phyloP scores from a whole-genome alignment of 2,888 invertebrate species.

The Eupithecia vulgata region DNA sequence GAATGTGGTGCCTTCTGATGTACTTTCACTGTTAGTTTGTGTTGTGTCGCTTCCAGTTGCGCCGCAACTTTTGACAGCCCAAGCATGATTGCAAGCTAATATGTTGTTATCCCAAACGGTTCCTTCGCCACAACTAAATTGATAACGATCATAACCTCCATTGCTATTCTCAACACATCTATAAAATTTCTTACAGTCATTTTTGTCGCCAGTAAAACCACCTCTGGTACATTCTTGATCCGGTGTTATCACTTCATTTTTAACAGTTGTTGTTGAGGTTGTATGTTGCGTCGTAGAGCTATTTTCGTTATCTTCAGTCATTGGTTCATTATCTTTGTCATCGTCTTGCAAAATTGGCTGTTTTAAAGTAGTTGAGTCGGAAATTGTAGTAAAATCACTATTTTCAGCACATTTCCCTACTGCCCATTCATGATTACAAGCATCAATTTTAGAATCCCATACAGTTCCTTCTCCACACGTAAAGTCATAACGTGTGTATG shows the following conservation, averaged over 20 bases:
- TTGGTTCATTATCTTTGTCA: constrained; percentile 39
- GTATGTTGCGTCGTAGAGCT: constrained; percentile 26
- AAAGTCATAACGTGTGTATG: constrained; percentile 87
- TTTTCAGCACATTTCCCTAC: constrained; percentile 66
- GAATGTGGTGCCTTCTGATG: constrained; percentile 40
- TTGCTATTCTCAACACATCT: constrained; percentile 83
- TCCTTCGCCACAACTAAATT: constrained; percentile 82
- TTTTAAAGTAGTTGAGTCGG: constrained; percentile 30
- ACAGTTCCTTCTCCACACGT: constrained; percentile 90
- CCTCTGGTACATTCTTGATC: constrained; percentile 28
- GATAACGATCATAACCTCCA: constrained; percentile 73
- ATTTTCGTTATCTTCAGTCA: constrained; percentile 27
- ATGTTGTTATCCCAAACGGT: constrained; percentile 85
- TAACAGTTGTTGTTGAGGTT: constrained; percentile 19
- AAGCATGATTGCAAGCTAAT: constrained; percentile 83
- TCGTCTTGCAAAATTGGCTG: constrained; percentile 40
- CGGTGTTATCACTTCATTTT: constrained; percentile 23
- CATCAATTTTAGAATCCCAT: constrained; percentile 87
- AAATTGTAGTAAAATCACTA: constrained; percentile 22
- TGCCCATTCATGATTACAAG: constrained; percentile 87
- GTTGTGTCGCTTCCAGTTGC: constrained; percentile 41
- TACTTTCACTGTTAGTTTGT: constrained; percentile 28
- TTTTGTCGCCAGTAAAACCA: constrained; percentile 77
- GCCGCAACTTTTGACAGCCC: constrained; percentile 51
- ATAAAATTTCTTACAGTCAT: constrained; percentile 86